These are phyloP conservation scores for Gobiocypris rarus DNA, from an alignment of 2,113 vertebrate species.

Conservation along the genomic window DNA sequence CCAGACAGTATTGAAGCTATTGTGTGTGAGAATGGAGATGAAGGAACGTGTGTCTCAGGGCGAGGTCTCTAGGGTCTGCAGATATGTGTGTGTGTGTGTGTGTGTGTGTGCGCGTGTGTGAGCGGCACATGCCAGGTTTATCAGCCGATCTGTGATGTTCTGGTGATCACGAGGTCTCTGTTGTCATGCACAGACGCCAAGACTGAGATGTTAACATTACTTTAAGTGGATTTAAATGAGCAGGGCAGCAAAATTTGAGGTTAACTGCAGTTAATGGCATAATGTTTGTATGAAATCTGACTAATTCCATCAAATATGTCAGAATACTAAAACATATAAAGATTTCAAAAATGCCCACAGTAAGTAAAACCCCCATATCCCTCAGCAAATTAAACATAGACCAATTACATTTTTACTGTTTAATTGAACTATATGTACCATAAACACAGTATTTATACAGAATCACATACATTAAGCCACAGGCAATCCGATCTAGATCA, in stretches of 20 bases:
- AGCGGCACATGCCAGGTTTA: slow-evolving; percentile 37
- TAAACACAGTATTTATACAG: background rate
- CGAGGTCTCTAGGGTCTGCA: slow-evolving; percentile 24
- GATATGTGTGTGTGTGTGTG: slow-evolving; percentile 8
- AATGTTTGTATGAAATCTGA: background rate
- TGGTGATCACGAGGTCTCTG: slow-evolving; percentile 25
- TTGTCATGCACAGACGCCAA: slow-evolving; percentile 24
- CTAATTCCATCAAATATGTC: background rate
- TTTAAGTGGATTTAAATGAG: slow-evolving; percentile 22
- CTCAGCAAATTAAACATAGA: background rate
- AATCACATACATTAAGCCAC: background rate
- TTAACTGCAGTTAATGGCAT: background rate
- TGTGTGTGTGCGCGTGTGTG: background rate
- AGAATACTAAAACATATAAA: background rate
- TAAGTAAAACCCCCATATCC: background rate
- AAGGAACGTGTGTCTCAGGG: slow-evolving; percentile 46
- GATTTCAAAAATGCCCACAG: background rate
- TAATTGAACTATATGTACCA: background rate
- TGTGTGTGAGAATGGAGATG: slow-evolving; percentile 56
- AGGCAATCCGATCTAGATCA: slow-evolving; percentile 34
- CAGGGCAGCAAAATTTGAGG: background rate
- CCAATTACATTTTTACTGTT: background rate
- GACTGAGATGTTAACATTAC: background rate
- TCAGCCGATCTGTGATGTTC: slow-evolving; percentile 22
- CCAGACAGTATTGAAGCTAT: slow-evolving; percentile 43